These are phyloP conservation scores for Sigmodon hispidus DNA, from an alignment of 2,113 vertebrate genomes.

Conservation along the genomic window DNA sequence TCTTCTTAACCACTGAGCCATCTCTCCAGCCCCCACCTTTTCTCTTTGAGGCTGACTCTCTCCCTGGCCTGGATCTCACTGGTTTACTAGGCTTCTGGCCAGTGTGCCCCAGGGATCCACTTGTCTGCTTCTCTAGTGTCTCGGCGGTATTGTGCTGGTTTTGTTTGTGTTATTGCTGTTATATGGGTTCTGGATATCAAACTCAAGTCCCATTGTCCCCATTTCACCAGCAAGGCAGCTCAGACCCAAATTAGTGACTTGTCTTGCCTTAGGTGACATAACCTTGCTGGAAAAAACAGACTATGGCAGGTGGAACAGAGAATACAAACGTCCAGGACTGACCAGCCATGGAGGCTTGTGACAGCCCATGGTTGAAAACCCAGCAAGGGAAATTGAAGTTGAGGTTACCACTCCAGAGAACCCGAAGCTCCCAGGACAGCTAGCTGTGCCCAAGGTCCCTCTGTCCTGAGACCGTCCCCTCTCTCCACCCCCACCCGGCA, in stretches of 20 bases:
- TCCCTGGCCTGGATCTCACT: background rate
- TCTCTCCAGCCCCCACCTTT: background rate
- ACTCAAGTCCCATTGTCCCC: background rate
- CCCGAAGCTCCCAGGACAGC: background rate
- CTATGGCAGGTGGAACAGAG: background rate
- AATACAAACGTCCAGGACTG: background rate
- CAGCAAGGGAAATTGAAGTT: background rate
- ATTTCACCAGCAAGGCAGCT: background rate
- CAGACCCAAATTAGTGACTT: background rate
- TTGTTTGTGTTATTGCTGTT: background rate
- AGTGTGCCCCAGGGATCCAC: background rate
- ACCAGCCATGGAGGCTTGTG: too few species aligned
- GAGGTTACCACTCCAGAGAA: background rate
- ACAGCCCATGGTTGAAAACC: background rate
- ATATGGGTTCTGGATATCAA: background rate
- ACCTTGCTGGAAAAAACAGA: background rate
- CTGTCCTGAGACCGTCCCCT: background rate
- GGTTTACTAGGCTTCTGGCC: background rate
- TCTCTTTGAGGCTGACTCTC: background rate
- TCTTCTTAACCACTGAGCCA: background rate
- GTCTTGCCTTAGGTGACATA: background rate
- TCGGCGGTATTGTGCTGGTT: too few species aligned
- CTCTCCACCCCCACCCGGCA: background rate
- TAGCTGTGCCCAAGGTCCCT: background rate
- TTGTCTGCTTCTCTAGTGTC: background rate